Percentiles rank a stretch among this genome's conserved stretches.
phyloP scores from a whole-genome alignment of 2,888 invertebrate genomes.

The Cheiracanthium punctorium region DNA sequence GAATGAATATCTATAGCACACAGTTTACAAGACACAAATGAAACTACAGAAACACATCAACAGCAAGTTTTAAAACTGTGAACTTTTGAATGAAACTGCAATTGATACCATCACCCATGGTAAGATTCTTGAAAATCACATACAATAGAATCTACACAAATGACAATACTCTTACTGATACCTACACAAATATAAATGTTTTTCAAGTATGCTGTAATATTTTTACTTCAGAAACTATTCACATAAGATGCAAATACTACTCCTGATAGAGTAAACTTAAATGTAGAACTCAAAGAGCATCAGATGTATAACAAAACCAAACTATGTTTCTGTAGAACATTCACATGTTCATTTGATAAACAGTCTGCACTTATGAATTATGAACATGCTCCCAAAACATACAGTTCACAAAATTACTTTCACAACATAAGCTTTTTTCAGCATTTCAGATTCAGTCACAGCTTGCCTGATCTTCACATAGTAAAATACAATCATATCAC shows the following conservation, averaged over 20 bases:
- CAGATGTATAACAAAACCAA: neutral
- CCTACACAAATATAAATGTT: slow-evolving; percentile 58
- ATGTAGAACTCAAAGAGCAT: neutral
- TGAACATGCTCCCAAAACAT: slow-evolving; percentile 19
- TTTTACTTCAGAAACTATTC: slow-evolving; percentile 22
- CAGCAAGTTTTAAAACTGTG: slow-evolving; percentile 33
- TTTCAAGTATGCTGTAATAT: slow-evolving; percentile 46
- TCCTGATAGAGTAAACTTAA: neutral
- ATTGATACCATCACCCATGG: slow-evolving; percentile 54
- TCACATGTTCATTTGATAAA: slow-evolving; percentile 36
- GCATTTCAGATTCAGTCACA: too few species aligned
- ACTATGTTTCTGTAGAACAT: slow-evolving; percentile 26
- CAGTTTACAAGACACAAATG: slow-evolving; percentile 51
- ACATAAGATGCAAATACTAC: slow-evolving; percentile 1
- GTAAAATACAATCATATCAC: neutral
- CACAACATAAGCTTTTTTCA: too few species aligned
- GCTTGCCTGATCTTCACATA: too few species aligned
- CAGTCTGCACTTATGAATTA: slow-evolving; percentile 19
- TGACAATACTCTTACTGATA: slow-evolving; percentile 43
- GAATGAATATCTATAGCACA: slow-evolving; percentile 39
- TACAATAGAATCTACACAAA: slow-evolving; percentile 57
- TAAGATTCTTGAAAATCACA: slow-evolving; percentile 50
- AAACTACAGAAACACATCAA: slow-evolving; percentile 55
- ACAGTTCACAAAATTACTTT: neutral
- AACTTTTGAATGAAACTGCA: slow-evolving; percentile 35